phyloP scores from a whole-genome alignment of 1,140 invertebrate genomes.

The Pseudomyrmex gracilis region DNA sequence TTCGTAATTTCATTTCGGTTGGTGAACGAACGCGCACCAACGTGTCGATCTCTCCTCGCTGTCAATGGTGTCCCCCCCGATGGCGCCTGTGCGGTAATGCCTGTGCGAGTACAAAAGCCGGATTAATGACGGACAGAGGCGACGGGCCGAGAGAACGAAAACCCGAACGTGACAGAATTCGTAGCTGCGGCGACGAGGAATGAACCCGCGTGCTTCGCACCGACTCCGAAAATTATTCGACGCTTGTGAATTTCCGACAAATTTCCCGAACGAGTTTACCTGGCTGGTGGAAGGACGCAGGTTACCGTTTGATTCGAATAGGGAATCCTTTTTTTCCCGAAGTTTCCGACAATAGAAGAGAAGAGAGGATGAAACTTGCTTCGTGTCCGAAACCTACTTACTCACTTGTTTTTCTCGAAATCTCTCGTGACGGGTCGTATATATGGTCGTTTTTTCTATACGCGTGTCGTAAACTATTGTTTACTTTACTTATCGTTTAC shows the following conservation, averaged over 20 bases:
- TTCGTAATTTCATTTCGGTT: slow-evolving; percentile 53
- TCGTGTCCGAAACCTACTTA: slow-evolving; percentile 1
- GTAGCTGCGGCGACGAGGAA: background rate
- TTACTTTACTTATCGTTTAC: background rate
- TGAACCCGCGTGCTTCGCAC: background rate
- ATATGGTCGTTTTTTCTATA: too few species aligned
- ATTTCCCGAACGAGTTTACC: background rate
- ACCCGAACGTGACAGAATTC: slow-evolving; percentile 14
- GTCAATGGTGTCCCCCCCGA: slow-evolving; percentile 33
- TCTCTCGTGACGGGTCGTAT: slow-evolving; percentile 23
- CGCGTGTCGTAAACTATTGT: background rate
- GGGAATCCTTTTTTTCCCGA: background rate
- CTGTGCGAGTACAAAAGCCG: slow-evolving; percentile 41
- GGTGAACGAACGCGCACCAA: slow-evolving; percentile 20
- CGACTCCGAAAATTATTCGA: background rate
- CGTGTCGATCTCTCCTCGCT: background rate
- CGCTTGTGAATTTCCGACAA: background rate
- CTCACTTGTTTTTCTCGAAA: slow-evolving; percentile 48
- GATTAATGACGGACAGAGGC: slow-evolving; percentile 46
- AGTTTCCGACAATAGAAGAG: slow-evolving; percentile 29
- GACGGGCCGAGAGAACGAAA: background rate
- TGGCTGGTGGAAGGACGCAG: background rate
- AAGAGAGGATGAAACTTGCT: slow-evolving; percentile 17
- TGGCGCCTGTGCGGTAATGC: slow-evolving; percentile 15
- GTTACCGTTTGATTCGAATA: slow-evolving; percentile 20